Evolutionary conservation across 2,888 invertebrate genomes (phyloP).

Genomic region (Polietes domitor): DNA sequence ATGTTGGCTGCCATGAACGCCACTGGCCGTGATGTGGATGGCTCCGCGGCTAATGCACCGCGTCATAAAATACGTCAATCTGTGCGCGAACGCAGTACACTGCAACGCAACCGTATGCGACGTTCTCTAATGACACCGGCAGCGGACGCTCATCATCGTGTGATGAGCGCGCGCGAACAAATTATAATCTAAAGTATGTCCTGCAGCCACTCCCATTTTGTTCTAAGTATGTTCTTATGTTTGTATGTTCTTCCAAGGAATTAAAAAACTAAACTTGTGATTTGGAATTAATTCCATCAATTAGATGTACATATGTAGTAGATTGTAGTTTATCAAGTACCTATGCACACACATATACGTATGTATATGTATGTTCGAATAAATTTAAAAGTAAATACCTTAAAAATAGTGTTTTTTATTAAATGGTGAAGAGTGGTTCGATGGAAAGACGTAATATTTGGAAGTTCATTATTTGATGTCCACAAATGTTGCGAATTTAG

Average conservation of each 20-base stretch:
- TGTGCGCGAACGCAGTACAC: constrained; percentile 74
- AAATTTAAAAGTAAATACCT: too few relatives aligned
- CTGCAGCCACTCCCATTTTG: background rate
- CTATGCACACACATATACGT: too few relatives aligned
- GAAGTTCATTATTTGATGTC: too few relatives aligned
- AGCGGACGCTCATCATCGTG: constrained; percentile 40
- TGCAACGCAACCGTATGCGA: constrained; percentile 74
- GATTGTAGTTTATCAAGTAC: too few relatives aligned
- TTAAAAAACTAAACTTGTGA: constrained; percentile 53
- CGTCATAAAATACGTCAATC: constrained; percentile 76
- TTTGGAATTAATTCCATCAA: constrained; percentile 52
- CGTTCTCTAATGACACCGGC: constrained; percentile 71
- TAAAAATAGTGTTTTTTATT: too few relatives aligned
- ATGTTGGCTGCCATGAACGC: constrained; percentile 80
- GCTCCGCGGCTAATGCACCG: constrained; percentile 21
- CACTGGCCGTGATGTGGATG: constrained; percentile 53
- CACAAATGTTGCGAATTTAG: too few relatives aligned
- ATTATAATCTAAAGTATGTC: constrained; percentile 70
- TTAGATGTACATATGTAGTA: background rate
- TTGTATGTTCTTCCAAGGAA: constrained; percentile 38
- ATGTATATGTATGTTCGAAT: too few relatives aligned
- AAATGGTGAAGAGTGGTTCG: too few relatives aligned
- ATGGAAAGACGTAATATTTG: too few relatives aligned
- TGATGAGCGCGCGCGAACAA: constrained; percentile 65
- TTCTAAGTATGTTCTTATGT: background rate